Evolutionary conservation across 2,888 invertebrate genomes (phyloP).

Genomic region (Tetanocera ferruginea): DNA sequence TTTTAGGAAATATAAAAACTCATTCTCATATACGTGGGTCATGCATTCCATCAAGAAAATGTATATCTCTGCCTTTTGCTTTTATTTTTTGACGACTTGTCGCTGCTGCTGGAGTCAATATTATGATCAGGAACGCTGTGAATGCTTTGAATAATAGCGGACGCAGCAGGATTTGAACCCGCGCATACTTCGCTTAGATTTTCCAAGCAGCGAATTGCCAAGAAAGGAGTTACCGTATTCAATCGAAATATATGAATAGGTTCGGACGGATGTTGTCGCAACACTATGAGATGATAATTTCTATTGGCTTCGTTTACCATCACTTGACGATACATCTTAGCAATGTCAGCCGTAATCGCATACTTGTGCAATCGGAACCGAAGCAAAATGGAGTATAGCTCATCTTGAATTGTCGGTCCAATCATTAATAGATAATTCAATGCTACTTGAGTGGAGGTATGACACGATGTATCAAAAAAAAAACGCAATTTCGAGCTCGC

Average conservation of each 20-base stretch:
- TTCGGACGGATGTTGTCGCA: slow-evolving; percentile 5
- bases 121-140: too few relatives aligned
- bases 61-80: too few relatives aligned
- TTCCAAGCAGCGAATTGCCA: background rate
- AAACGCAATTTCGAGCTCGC: slow-evolving; percentile 35
- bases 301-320: background rate
- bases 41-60: too few relatives aligned
- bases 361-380: slow-evolving; percentile 7
- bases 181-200: background rate
- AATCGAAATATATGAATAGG: slow-evolving; percentile 23
- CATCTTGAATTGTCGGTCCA: background rate
- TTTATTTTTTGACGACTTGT: too few relatives aligned
- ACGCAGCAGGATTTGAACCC: background rate
- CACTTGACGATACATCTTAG: slow-evolving; percentile 38
- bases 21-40: too few relatives aligned
- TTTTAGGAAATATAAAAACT: too few relatives aligned
- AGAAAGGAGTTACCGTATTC: slow-evolving; percentile 34
- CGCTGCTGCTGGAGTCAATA: too few relatives aligned
- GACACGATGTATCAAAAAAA: slow-evolving; percentile 24
- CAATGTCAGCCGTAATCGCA: slow-evolving; percentile 27
- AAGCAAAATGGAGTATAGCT: background rate
- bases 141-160: background rate
- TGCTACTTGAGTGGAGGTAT: slow-evolving; percentile 30
- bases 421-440: slow-evolving; percentile 37
- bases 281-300: slow-evolving; percentile 28